Evolutionary conservation across 2,797 vertebrate genomes (phyloP), one percentile per base, ranked within the genome.

Genomic region (Characodon lateralis): DNA sequence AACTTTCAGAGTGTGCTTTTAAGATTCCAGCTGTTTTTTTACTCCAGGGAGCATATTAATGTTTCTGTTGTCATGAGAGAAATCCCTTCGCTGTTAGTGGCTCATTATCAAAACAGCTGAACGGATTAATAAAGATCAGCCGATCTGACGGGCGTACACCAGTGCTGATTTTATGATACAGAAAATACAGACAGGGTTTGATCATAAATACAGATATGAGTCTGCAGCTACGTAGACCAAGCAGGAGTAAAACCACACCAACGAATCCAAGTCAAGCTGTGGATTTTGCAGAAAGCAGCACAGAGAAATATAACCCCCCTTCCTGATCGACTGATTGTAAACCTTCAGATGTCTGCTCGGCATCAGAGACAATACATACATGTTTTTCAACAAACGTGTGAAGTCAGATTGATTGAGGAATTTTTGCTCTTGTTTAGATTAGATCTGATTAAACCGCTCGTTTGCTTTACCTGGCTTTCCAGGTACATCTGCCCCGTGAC

Each of bases 401-500:
- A 66, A 1, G 35, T 69, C 66, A 16, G 13, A 69, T 3, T 8
- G 13, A n/a, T 5, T 22, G 41, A 66, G 35, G 20, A 39, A 0
- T 1, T 14, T 41, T 12, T 12, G 35, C 63, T 66, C 35, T 2
- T 41, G 22, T 24, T 12, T 13, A 24, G 31, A 35, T 3, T 18
- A 18, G 66, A 18, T 26, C 66, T 26, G 24, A 22, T 22, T 0
- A 35, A 16, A 20, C 28, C 0, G 41, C 20, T 39, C 72, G 13
- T 72, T 13, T 20, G 1, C 7, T 80, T 83, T 85, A 98, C 98
- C 97, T 99, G 98, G 85, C 97, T 98, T 94, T 99, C 98, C 81
- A 97, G 92, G 84, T 94, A 97, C 98, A 99, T 99, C 94, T 99
- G 98, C 35, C 97, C 97, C 0, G 98, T 99, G 79, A 99, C 97